Base-by-base conservation (phyloP, 37 sponge, comb jelly and placozoan genomes). In the Agelas oroides region DNA sequence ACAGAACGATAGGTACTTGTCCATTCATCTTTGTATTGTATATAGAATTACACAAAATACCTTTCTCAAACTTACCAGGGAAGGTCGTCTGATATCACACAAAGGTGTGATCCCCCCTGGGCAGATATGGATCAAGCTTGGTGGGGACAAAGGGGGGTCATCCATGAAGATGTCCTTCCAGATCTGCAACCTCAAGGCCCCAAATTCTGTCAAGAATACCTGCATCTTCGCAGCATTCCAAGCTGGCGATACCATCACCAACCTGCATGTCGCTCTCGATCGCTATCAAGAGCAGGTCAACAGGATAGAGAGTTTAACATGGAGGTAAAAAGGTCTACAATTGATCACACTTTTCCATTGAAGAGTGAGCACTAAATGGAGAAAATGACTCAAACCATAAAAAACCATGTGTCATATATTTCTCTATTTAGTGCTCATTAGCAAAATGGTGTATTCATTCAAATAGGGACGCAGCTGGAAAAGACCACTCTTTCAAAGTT, bases 121-220 rank as follows among this genome's bases (percentile, higher is more conserved):
- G 62, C 12, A 13, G 11, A 12, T 61, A 2, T 61, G 62, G 62
- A 5, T 61, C n/a, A 61, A 61, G 27, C 2, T 61, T 5, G 62
- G 62, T 14, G 62, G 62, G 14, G 62, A 61, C 11, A 61, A 61
- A 12, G 62, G 88, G n/a, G 82, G 88, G 15, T 57, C 24, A 11
- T 67, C 70, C 12, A 68, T 88, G 53, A 88, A 88, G 73, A 75
- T 75, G 76, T 57, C 53, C 20, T 88, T 88, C 23, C 88, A 88
- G 40, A 30, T 88, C 46, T 68, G 30, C 35, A 80, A 88, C 52
- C 23, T 40, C 54, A 19, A 33, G 1, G 18, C 25, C 5, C 84
- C 84, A 23, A 82, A 89, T 59, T 89, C 89, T 1, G 46, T 64
- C 5, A 0, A 0, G 16, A 89, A 77, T 59, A 82, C 83, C 19